Evolutionary conservation across 1,140 invertebrate species (phyloP).

Genomic region (Tetragnatha versicolor): DNA sequence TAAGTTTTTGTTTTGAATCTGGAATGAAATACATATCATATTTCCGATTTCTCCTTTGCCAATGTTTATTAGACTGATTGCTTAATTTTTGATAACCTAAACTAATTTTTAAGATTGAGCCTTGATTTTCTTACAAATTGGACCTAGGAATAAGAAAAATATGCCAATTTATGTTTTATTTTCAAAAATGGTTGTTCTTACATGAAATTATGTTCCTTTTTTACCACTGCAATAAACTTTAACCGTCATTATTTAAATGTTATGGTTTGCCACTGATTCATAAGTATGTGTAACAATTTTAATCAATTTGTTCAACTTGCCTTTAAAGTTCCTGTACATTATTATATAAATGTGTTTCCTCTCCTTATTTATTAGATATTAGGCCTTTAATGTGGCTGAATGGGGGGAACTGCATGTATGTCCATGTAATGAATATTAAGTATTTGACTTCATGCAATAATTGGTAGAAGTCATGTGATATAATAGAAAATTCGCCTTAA

Average conservation of each 20-base stretch:
- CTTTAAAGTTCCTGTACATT: slow-evolving; percentile 29
- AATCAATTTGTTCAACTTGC: slow-evolving; percentile 25
- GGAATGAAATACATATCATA: no score
- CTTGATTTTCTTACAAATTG: background rate
- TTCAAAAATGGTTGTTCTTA: no score
- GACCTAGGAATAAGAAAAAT: background rate
- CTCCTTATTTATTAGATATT: slow-evolving; percentile 7
- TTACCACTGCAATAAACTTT: no score
- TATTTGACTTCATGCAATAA: slow-evolving; percentile 14
- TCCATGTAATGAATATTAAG: background rate
- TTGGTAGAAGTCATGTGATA: slow-evolving; percentile 14
- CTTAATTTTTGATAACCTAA: background rate
- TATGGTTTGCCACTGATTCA: background rate
- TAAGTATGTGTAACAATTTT: slow-evolving; percentile 20
- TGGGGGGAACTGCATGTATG: slow-evolving; percentile 20
- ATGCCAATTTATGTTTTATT: background rate
- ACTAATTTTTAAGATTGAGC: background rate
- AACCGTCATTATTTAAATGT: background rate
- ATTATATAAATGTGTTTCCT: background rate
- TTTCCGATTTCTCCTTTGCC: no score
- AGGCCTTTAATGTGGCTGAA: background rate
- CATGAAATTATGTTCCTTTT: no score
- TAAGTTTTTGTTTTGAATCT: no score
- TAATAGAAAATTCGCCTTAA: slow-evolving; percentile 13
- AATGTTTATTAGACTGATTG: no score